Conservation (phyloP, 2,113 vertebrate genomes). For the Macquaria australasica region DNA sequence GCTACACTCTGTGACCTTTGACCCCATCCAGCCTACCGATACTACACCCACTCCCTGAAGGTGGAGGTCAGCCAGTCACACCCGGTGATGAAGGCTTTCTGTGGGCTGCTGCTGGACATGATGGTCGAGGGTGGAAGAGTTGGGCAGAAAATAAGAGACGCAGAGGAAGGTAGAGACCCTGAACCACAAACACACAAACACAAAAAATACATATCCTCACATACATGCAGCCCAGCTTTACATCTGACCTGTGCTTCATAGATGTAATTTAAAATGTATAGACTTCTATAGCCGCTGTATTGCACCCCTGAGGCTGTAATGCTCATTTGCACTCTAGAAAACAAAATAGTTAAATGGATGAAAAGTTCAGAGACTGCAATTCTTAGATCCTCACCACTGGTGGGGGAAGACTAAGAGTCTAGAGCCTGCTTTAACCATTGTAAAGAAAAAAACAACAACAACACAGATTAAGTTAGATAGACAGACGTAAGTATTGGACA, state of each 20-base stretch:
- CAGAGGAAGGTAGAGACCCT: conserved; percentile 88
- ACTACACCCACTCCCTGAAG: conserved; percentile 89
- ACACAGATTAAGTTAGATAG: no score
- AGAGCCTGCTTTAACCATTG: no score
- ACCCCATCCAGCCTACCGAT: conserved; percentile 84
- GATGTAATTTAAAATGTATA: not conserved
- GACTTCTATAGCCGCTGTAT: not conserved
- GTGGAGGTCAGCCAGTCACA: conserved; percentile 91
- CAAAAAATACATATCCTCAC: no score
- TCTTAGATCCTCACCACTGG: no score
- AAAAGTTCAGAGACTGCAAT: no score
- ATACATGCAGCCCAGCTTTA: not conserved
- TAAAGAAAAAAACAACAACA: no score
- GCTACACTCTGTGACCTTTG: conserved; percentile 13
- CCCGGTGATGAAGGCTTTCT: conserved; percentile 89
- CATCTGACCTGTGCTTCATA: not conserved
- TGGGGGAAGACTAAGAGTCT: no score
- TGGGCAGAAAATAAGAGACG: conserved; percentile 43
- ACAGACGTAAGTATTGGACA: not conserved
- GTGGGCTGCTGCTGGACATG: conserved; percentile 83
- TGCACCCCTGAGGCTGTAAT: not conserved
- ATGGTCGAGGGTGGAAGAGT: not conserved
- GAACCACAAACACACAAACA: conserved; percentile 5
- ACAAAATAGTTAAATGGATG: no score
- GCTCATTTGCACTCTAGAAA: no score